A percentile compares a stretch with the other conserved stretches of the same genome.
These are phyloP conservation scores for Sitta europaea DNA, from an alignment of 2,113 vertebrate genomes.

Conservation along the genomic window DNA sequence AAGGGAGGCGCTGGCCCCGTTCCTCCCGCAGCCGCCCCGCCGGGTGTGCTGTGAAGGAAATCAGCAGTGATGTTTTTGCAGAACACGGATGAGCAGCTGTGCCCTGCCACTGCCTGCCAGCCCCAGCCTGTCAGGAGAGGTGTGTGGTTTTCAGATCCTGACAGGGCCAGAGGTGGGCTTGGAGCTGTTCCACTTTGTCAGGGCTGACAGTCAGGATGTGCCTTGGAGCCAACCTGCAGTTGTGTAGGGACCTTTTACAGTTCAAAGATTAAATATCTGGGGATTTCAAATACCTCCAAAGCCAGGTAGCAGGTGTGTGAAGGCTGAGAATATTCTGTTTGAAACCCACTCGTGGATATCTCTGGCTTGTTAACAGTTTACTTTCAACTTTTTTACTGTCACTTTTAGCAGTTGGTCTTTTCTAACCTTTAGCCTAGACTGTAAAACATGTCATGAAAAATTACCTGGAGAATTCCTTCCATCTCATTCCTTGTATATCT, in stretches of 20 bases:
- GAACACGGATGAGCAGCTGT: not conserved
- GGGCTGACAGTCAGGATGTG: rapidly evolving
- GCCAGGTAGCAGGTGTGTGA: not conserved
- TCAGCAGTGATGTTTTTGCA: not conserved
- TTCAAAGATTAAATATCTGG: not conserved
- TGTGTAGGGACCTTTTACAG: not conserved
- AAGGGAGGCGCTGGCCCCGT: not conserved
- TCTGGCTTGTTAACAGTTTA: not conserved
- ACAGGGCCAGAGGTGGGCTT: not conserved
- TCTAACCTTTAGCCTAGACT: not conserved
- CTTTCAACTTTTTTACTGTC: not conserved
- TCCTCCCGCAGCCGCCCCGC: not conserved
- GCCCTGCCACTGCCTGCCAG: not conserved
- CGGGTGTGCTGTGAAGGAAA: not conserved
- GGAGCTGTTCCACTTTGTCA: rapidly evolving
- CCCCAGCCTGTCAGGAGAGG: not conserved
- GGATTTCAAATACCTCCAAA: not conserved
- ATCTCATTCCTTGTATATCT: not conserved
- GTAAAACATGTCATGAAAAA: not conserved
- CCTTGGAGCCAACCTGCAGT: not conserved
- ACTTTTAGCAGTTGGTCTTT: not conserved
- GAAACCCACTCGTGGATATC: not conserved
- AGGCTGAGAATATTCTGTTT: not conserved
- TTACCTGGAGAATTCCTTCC: not conserved
- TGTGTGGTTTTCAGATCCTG: not conserved